These are phyloP conservation scores for Argyresthia albistria DNA, from an alignment of 2,888 invertebrate species.

Conservation along the genomic window DNA sequence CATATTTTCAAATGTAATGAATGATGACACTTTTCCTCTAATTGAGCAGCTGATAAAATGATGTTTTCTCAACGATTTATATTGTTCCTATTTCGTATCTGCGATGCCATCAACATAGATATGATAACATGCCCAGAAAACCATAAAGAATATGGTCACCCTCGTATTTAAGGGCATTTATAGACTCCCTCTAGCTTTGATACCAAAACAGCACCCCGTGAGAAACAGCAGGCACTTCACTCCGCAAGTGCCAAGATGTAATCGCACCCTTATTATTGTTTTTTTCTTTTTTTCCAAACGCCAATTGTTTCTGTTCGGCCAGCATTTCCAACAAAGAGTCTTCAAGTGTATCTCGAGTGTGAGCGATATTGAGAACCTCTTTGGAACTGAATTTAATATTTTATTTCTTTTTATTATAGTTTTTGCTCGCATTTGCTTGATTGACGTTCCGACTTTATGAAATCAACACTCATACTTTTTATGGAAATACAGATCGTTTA, in stretches of 20 bases:
- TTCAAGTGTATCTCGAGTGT: conserved; percentile 51
- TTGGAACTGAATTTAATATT: conserved; percentile 11
- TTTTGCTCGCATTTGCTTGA: too few species aligned
- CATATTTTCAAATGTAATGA: too few species aligned
- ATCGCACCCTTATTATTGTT: conserved; percentile 66
- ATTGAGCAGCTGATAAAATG: too few species aligned
- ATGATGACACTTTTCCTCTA: too few species aligned
- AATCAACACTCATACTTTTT: background rate
- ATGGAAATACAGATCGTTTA: too few species aligned
- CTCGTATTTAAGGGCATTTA: conserved; percentile 11
- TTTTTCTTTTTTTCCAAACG: conserved; percentile 35
- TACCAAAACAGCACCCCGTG: conserved; percentile 69
- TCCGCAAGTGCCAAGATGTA: conserved; percentile 47
- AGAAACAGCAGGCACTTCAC: conserved; percentile 54
- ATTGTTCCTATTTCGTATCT: too few species aligned
- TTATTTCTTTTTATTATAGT: background rate
- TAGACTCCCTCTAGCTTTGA: conserved; percentile 56
- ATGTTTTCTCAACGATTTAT: too few species aligned
- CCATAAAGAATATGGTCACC: conserved; percentile 17
- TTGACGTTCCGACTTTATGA: background rate
- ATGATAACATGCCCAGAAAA: too few species aligned
- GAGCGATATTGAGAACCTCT: conserved; percentile 53
- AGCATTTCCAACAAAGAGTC: conserved; percentile 35
- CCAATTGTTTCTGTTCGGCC: conserved; percentile 52
- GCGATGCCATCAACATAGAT: too few species aligned